Evolutionary conservation across 2,888 invertebrate species (phyloP).

Genomic region (Callyntrura guangdongensis): DNA sequence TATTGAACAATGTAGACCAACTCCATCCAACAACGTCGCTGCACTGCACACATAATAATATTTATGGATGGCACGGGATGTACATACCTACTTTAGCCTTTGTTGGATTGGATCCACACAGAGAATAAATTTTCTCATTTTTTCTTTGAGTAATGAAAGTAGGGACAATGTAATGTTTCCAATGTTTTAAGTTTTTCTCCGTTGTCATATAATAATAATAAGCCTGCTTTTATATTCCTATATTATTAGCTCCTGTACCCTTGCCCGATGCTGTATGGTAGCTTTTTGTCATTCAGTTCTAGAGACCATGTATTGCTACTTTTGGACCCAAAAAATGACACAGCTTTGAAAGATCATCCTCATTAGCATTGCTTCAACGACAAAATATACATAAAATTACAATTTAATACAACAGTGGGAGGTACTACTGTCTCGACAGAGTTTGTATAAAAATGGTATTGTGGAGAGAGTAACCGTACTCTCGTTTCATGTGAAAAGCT

Average conservation of each 20-base stretch:
- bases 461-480: background rate
- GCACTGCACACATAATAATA: slow-evolving; percentile 12
- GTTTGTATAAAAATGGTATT: too few species aligned
- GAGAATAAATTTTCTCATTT: slow-evolving; percentile 25
- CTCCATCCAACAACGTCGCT: background rate
- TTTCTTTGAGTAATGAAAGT: background rate
- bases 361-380: too few species aligned
- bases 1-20: slow-evolving; percentile 32
- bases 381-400: too few species aligned
- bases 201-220: background rate
- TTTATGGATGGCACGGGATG: slow-evolving; percentile 12
- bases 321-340: too few species aligned
- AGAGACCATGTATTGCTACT: too few species aligned
- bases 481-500: slow-evolving; percentile 36
- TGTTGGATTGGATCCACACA: background rate
- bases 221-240: background rate
- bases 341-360: too few species aligned
- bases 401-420: too few species aligned
- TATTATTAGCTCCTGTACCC: too few species aligned
- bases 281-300: background rate
- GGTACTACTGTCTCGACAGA: too few species aligned
- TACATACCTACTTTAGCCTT: background rate
- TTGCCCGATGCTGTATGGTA: too few species aligned
- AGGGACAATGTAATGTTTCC: background rate
- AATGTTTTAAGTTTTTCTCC: background rate